Evolutionary conservation across 1,140 invertebrate species (phyloP).

Genomic region (Neomicropteryx cornuta): DNA sequence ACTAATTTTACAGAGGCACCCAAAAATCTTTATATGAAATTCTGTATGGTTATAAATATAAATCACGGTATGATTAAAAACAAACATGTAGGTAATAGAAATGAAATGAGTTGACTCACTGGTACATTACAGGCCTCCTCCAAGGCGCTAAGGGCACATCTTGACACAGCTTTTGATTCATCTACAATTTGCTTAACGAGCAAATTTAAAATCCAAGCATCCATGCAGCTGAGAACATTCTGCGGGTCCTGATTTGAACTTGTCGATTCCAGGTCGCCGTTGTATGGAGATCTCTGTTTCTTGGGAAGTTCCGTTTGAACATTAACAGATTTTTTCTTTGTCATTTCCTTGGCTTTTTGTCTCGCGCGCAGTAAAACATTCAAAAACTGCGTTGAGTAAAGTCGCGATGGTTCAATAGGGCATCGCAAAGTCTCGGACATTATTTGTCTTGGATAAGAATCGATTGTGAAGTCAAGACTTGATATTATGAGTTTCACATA

Average conservation of each 20-base stretch:
- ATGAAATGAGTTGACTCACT: slow-evolving; percentile 35
- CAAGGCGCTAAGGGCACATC: slow-evolving; percentile 70
- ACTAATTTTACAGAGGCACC: too few species aligned
- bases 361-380: slow-evolving; percentile 70
- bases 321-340: background rate
- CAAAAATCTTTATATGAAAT: too few species aligned
- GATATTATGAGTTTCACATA: slow-evolving; percentile 89
- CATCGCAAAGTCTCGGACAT: slow-evolving; percentile 55
- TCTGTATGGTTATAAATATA: too few species aligned
- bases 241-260: background rate
- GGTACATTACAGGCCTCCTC: slow-evolving; percentile 86
- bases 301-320: background rate
- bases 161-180: slow-evolving; percentile 58
- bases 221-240: slow-evolving; percentile 41
- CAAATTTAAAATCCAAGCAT: slow-evolving; percentile 72
- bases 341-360: slow-evolving; percentile 35
- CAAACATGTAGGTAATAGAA: too few species aligned
- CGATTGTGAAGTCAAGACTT: slow-evolving; percentile 72
- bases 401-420: slow-evolving; percentile 58
- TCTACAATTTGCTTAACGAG: slow-evolving; percentile 76
- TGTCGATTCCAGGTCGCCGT: slow-evolving; percentile 1
- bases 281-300: slow-evolving; percentile 1
- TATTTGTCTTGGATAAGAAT: slow-evolving; percentile 61
- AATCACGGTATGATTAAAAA: too few species aligned
- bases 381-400: slow-evolving; percentile 86